Evolutionary conservation across 2,888 invertebrate species (phyloP).

Genomic region (Lithophane leautieri): DNA sequence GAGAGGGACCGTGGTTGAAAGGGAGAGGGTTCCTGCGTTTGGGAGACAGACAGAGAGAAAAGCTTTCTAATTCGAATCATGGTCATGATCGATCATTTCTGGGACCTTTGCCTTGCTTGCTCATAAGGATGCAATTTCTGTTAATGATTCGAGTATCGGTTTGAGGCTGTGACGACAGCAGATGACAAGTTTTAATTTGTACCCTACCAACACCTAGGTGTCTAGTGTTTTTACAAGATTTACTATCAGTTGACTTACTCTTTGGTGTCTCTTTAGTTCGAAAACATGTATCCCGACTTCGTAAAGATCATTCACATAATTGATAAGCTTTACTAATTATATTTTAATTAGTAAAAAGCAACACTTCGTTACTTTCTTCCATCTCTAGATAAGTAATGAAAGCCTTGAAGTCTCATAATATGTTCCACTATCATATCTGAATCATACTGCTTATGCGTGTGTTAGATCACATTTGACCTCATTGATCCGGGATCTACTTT

Average conservation of each 20-base stretch:
- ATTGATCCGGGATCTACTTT: slow-evolving; percentile 66
- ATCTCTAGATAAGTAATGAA: slow-evolving; percentile 8
- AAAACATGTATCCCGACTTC: neutral
- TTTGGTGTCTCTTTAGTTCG: neutral
- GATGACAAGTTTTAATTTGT: neutral
- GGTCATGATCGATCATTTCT: slow-evolving; percentile 1
- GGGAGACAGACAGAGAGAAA: slow-evolving; percentile 39
- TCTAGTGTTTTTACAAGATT: neutral
- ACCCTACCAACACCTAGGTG: neutral
- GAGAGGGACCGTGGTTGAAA: slow-evolving; percentile 45
- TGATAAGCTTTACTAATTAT: neutral
- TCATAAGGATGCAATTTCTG: neutral
- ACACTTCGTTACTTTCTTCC: neutral
- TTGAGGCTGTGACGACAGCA: neutral
- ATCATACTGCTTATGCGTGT: slow-evolving; percentile 44
- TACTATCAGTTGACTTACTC: neutral
- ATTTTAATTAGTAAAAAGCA: neutral
- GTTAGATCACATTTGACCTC: slow-evolving; percentile 46
- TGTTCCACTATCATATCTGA: slow-evolving; percentile 48
- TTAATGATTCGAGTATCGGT: neutral
- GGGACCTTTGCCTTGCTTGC: neutral
- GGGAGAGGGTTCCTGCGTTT: slow-evolving; percentile 45
- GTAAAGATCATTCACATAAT: neutral
- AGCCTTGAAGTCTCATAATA: slow-evolving; percentile 38
- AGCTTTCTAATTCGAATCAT: slow-evolving; percentile 49